These are phyloP conservation scores for Bugula neritina DNA, from an alignment of 2,888 invertebrate genomes.

Conservation along the genomic window DNA sequence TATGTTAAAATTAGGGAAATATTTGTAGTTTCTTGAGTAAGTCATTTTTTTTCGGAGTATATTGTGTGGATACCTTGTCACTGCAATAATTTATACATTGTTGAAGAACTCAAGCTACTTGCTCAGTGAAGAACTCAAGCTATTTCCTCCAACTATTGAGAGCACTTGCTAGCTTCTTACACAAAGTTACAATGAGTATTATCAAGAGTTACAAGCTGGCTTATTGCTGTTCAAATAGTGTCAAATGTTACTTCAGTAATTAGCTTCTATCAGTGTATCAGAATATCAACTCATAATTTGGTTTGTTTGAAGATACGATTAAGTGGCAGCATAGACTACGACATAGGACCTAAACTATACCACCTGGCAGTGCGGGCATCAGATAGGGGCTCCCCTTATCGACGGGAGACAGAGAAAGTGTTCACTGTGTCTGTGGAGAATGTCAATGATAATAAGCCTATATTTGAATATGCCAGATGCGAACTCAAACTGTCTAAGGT, in stretches of 20 bases:
- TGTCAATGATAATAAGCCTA: slow-evolving; percentile 87
- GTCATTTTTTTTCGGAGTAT: no score
- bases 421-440: slow-evolving; percentile 69
- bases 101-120: no score
- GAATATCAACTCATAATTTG: background rate
- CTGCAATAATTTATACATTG: no score
- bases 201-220: no score
- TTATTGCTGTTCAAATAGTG: background rate
- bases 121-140: no score
- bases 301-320: slow-evolving; percentile 13
- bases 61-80: no score
- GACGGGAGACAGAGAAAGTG: slow-evolving; percentile 83
- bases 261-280: background rate
- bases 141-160: no score
- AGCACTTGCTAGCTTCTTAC: no score
- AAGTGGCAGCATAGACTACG: slow-evolving; percentile 77
- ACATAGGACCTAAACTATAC: slow-evolving; percentile 79
- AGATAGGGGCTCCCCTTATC: slow-evolving; percentile 86
- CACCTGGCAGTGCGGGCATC: slow-evolving; percentile 77
- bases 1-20: no score
- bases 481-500: background rate
- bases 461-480: slow-evolving; percentile 58
- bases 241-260: background rate
- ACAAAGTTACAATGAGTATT: no score
- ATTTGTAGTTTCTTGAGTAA: no score